Evolutionary conservation across 1,140 invertebrate genomes (phyloP).

Genomic region (Drosophila serrata): DNA sequence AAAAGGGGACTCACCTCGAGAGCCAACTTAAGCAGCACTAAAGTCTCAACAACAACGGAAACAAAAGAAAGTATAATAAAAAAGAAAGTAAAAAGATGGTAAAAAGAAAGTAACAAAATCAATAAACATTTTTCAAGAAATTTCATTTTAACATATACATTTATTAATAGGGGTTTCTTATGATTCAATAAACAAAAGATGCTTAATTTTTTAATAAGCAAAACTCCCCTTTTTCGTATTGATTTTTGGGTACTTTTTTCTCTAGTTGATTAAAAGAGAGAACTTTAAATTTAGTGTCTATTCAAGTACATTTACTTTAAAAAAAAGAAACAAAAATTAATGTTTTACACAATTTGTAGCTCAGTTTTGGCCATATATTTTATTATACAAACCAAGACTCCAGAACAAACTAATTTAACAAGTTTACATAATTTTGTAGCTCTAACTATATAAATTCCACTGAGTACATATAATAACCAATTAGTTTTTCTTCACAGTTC

Average conservation of each 20-base stretch:
- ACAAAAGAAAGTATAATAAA: background rate
- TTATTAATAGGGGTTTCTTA: background rate
- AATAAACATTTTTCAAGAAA: background rate
- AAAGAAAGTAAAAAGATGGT: slow-evolving; percentile 1
- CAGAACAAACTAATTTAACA: no score
- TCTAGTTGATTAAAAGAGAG: no score
- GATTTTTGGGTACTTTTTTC: no score
- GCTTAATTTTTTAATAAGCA: background rate
- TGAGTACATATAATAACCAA: background rate
- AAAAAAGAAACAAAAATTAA: no score
- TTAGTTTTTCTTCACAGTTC: background rate
- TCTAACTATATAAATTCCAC: background rate
- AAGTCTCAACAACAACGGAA: slow-evolving; percentile 5
- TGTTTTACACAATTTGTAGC: no score
- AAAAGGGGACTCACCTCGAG: background rate
- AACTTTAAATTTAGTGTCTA: no score
- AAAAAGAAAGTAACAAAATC: background rate
- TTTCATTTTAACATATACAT: background rate
- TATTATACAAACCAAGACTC: no score
- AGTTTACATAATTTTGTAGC: no score
- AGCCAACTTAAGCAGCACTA: slow-evolving; percentile 1
- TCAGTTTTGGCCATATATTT: no score
- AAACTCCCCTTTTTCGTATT: no score
- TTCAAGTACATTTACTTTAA: no score
- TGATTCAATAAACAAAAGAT: background rate